These are phyloP conservation scores for Gila orcuttii DNA, from an alignment of 2,113 vertebrate species.

Conservation along the genomic window DNA sequence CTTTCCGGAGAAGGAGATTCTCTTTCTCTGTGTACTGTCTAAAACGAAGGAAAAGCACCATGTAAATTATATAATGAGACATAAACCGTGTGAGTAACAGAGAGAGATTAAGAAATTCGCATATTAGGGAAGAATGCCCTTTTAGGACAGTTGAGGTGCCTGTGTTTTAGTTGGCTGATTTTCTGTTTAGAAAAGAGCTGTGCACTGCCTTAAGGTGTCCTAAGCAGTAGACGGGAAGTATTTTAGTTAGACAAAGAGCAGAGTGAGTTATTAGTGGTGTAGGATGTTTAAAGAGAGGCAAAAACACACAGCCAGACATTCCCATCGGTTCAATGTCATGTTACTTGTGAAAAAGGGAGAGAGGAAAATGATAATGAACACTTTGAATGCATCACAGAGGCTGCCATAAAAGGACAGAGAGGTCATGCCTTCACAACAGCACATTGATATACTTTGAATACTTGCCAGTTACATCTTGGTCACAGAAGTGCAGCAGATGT, in stretches of 20 bases:
- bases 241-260: conserved; percentile 16
- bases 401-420: conserved; percentile 70
- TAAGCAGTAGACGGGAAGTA: conserved; percentile 44
- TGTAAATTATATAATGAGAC: conserved; percentile 78
- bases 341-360: conserved; percentile 57
- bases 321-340: conserved; percentile 65
- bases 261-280: not conserved
- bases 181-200: conserved; percentile 21
- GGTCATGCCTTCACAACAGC: conserved; percentile 81
- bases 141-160: conserved; percentile 40
- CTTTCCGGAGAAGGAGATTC: conserved; percentile 98
- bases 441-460: conserved; percentile 71
- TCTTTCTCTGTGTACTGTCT: conserved; percentile 99
- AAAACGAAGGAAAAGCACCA: conserved; percentile 98
- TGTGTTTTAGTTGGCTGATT: conserved; percentile 32
- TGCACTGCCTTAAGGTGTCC: conserved; percentile 35
- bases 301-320: conserved; percentile 63
- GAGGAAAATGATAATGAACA: conserved; percentile 63
- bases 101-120: conserved; percentile 39
- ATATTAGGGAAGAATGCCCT: conserved; percentile 12
- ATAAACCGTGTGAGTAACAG: conserved; percentile 57
- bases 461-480: conserved; percentile 84
- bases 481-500: conserved; percentile 72
- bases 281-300: conserved; percentile 38
- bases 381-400: conserved; percentile 56